These are phyloP conservation scores for Eristalis tenax DNA, from an alignment of 2,888 invertebrate genomes.

Conservation along the genomic window DNA sequence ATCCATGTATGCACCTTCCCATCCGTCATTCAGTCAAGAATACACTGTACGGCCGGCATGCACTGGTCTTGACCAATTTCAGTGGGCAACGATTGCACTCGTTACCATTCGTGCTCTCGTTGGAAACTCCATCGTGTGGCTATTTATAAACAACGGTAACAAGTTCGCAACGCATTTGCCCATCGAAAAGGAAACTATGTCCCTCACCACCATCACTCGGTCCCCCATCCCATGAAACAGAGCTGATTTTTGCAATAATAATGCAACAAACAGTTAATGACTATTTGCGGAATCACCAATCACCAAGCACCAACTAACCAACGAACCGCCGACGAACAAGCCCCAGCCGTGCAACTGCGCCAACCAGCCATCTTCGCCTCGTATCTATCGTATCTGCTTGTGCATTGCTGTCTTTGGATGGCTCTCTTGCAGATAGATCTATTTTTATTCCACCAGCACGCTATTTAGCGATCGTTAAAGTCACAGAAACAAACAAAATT, in stretches of 20 bases:
- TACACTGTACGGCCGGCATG: background rate
- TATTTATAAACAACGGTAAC: slow-evolving; percentile 58
- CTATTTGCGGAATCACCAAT: slow-evolving; percentile 49
- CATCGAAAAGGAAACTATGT: slow-evolving; percentile 38
- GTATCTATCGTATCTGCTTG: background rate
- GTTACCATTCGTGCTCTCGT: background rate
- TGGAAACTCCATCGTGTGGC: slow-evolving; percentile 29
- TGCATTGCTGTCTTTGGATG: background rate
- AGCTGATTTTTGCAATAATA: slow-evolving; percentile 56
- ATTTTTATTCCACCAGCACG: slow-evolving; percentile 56
- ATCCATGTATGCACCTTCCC: background rate
- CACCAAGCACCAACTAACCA: background rate
- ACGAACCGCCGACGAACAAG: background rate
- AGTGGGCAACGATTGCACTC: background rate
- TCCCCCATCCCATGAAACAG: background rate
- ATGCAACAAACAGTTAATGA: slow-evolving; percentile 58
- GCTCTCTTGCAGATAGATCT: slow-evolving; percentile 45
- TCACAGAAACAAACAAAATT: slow-evolving; percentile 15
- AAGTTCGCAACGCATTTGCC: slow-evolving; percentile 35
- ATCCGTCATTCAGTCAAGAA: slow-evolving; percentile 19
- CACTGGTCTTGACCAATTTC: slow-evolving; percentile 50
- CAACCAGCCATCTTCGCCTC: background rate
- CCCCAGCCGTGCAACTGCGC: background rate
- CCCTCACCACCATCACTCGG: background rate
- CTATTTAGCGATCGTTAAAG: slow-evolving; percentile 30